Percentiles rank a stretch among this genome's conserved stretches.
phyloP scores from a whole-genome alignment of 2,113 vertebrate species.

The Uropsilus gracilis region DNA sequence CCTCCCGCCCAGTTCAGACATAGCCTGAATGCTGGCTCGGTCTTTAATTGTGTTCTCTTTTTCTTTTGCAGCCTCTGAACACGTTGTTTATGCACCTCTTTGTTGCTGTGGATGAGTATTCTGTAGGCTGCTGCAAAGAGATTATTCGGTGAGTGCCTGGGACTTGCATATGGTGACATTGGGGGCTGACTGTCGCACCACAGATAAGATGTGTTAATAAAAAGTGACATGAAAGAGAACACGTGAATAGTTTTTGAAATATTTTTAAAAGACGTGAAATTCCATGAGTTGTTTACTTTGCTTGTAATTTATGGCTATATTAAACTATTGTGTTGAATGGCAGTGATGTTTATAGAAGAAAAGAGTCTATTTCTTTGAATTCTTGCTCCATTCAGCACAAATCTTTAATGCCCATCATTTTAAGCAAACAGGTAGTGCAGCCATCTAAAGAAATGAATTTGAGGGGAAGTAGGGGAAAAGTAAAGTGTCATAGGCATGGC shows the following conservation, averaged over 20 bases:
- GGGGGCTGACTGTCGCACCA: background rate
- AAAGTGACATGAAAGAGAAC: background rate
- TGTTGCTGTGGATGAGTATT: slow-evolving; percentile 87
- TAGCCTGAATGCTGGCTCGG: background rate
- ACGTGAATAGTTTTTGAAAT: background rate
- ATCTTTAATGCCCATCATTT: background rate
- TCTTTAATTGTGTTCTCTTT: background rate
- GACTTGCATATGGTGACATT: background rate
- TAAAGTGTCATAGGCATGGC: background rate
- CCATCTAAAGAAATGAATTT: slow-evolving; percentile 22
- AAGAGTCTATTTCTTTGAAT: slow-evolving; percentile 12
- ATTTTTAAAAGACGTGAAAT: background rate
- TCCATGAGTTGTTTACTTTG: slow-evolving; percentile 38
- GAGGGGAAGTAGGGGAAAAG: background rate
- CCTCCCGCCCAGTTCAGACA: background rate
- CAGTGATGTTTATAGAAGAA: slow-evolving; percentile 35
- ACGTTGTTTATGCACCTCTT: slow-evolving; percentile 95
- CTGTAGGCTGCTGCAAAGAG: slow-evolving; percentile 85
- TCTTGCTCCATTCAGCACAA: background rate
- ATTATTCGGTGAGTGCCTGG: slow-evolving; percentile 88
- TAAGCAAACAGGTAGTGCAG: background rate
- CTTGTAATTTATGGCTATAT: background rate
- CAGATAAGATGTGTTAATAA: background rate
- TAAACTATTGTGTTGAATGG: background rate
- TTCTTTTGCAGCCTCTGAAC: slow-evolving; percentile 90